Conservation (phyloP, 1,140 invertebrate genomes). For the Arctopsyche grandis region DNA sequence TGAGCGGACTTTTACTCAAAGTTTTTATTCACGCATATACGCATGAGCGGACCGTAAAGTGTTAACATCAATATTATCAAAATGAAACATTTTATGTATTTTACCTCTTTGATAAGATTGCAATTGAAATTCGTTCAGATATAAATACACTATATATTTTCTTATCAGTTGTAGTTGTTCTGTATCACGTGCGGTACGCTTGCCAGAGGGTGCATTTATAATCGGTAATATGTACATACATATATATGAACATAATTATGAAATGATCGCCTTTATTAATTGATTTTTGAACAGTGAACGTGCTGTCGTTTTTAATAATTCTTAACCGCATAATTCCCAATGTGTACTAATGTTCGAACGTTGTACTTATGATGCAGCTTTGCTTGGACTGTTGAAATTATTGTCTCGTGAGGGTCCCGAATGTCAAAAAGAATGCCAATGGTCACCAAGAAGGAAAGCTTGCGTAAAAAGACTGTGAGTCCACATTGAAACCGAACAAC, state of each 20-base stretch:
- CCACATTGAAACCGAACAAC: background rate
- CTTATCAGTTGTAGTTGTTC: conserved; percentile 21
- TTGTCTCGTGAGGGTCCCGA: conserved; percentile 27
- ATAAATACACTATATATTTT: background rate
- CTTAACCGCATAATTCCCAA: no score
- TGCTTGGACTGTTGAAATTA: conserved; percentile 32
- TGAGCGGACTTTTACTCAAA: no score
- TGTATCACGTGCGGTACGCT: conserved; percentile 4
- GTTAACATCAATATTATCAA: no score
- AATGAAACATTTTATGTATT: no score
- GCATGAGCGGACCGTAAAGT: no score
- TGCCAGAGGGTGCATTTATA: background rate
- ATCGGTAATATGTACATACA: background rate
- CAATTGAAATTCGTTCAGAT: conserved; percentile 10
- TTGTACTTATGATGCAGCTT: background rate
- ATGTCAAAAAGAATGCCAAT: conserved; percentile 56
- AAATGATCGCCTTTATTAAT: background rate
- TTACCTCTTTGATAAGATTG: conserved; percentile 33
- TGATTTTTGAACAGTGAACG: background rate
- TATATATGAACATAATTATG: background rate
- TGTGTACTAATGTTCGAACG: no score
- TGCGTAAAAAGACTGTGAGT: conserved; percentile 61
- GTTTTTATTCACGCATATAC: no score
- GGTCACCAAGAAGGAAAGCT: conserved; percentile 60
- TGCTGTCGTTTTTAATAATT: no score